Percentiles rank a stretch among this genome's conserved stretches.
These are phyloP conservation scores for Oxyteleia sp. DNA, from an alignment of 2,888 invertebrate genomes.

Conservation along the genomic window DNA sequence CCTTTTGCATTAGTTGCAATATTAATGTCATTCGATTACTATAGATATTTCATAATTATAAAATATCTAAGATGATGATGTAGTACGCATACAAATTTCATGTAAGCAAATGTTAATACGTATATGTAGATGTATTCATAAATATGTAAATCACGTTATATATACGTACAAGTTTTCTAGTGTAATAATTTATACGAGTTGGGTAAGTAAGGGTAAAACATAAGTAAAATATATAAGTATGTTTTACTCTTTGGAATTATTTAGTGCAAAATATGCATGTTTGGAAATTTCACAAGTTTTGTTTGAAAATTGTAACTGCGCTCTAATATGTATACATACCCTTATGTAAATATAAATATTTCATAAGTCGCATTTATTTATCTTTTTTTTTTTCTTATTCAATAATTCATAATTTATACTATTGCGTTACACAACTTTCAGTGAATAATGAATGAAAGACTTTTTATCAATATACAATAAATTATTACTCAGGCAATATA, in stretches of 20 bases:
- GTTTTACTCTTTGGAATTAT: constrained; percentile 67
- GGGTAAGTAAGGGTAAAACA: constrained; percentile 67
- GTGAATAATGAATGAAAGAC: constrained; percentile 64
- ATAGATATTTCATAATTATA: constrained; percentile 63
- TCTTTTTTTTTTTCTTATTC: too few species aligned
- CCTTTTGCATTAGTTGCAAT: too few species aligned
- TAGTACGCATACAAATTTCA: constrained; percentile 67
- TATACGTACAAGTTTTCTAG: constrained; percentile 65
- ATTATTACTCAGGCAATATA: constrained; percentile 64
- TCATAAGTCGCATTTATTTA: constrained; percentile 43
- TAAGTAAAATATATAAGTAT: constrained; percentile 72
- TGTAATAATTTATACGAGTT: constrained; percentile 70
- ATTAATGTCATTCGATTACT: constrained; percentile 61
- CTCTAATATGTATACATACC: too few species aligned
- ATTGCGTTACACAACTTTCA: constrained; percentile 63
- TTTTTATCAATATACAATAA: constrained; percentile 70
- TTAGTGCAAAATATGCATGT: constrained; percentile 59
- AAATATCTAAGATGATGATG: constrained; percentile 67
- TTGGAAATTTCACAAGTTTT: too few species aligned
- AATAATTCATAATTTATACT: constrained; percentile 72
- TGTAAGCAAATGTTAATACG: constrained; percentile 68
- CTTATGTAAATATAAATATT: constrained; percentile 70
- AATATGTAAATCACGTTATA: constrained; percentile 72
- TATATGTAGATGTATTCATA: constrained; percentile 69
- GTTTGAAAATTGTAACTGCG: too few species aligned